These are phyloP conservation scores for Lucinisca nassula DNA, from an alignment of 2,888 invertebrate genomes.

Conservation along the genomic window DNA sequence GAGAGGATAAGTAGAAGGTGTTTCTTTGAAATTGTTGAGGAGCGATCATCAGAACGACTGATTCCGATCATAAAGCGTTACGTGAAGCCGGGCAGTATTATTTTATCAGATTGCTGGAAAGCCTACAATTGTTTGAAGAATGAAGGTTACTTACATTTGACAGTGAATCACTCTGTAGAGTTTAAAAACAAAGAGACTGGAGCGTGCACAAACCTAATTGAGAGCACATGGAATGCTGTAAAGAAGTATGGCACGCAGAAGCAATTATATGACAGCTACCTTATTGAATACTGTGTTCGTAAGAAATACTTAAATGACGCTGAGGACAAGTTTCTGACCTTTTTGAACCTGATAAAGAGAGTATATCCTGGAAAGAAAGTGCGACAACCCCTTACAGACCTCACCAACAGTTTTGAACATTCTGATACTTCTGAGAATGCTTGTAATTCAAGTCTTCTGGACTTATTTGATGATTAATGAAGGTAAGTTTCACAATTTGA, in stretches of 20 bases:
- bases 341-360: too few species aligned
- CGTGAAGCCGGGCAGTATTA: constrained; percentile 46
- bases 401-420: too few species aligned
- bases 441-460: too few species aligned
- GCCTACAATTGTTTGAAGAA: constrained; percentile 9
- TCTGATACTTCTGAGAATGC: too few species aligned
- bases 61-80: constrained; percentile 45
- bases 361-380: too few species aligned
- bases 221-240: constrained; percentile 17
- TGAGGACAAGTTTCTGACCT: neutral
- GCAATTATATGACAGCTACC: constrained; percentile 21
- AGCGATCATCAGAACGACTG: constrained; percentile 35
- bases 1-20: constrained; percentile 31
- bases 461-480: too few species aligned
- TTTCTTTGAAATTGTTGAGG: constrained; percentile 59
- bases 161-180: too few species aligned
- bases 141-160: constrained; percentile 28
- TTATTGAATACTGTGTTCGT: constrained; percentile 25
- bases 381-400: too few species aligned
- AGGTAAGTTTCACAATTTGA: too few species aligned
- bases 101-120: constrained; percentile 60
- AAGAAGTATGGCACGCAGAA: constrained; percentile 28
- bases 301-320: constrained; percentile 20
- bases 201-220: constrained; percentile 36
- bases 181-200: too few species aligned